Percentiles rank a stretch among this genome's conserved stretches.
Conservation (phyloP, 2,888 invertebrate genomes). For the Eristalis intricaria region DNA sequence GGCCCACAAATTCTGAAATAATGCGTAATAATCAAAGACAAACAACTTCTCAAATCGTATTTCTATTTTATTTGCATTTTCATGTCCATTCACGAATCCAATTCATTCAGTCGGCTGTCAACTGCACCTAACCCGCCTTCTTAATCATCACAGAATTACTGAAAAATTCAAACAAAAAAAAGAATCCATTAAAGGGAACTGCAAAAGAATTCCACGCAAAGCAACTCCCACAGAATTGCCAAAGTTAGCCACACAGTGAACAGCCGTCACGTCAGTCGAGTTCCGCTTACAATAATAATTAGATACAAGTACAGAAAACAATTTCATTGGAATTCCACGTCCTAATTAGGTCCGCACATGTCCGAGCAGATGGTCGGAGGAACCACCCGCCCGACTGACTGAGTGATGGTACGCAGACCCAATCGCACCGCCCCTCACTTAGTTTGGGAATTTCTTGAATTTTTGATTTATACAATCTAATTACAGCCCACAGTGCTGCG, state of each 20-base stretch:
- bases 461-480: conserved; percentile 33
- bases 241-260: not conserved
- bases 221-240: not conserved
- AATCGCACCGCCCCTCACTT: not conserved
- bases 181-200: not conserved
- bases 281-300: not conserved
- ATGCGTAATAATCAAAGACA: not conserved
- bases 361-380: not conserved
- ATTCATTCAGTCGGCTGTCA: too few relatives aligned
- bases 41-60: too few relatives aligned
- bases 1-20: not conserved
- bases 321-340: not conserved
- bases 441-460: not conserved
- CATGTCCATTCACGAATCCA: not conserved
- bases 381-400: not conserved
- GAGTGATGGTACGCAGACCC: not conserved
- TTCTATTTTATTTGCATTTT: not conserved
- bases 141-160: not conserved
- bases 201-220: not conserved
- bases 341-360: conserved; percentile 17
- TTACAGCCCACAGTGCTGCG: conserved; percentile 6
- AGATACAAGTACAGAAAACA: not conserved
- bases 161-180: not conserved
- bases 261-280: not conserved
- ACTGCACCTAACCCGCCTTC: not conserved